Base-by-base conservation (phyloP, 2,797 vertebrate species). In the Leucoraja ocellata region DNA sequence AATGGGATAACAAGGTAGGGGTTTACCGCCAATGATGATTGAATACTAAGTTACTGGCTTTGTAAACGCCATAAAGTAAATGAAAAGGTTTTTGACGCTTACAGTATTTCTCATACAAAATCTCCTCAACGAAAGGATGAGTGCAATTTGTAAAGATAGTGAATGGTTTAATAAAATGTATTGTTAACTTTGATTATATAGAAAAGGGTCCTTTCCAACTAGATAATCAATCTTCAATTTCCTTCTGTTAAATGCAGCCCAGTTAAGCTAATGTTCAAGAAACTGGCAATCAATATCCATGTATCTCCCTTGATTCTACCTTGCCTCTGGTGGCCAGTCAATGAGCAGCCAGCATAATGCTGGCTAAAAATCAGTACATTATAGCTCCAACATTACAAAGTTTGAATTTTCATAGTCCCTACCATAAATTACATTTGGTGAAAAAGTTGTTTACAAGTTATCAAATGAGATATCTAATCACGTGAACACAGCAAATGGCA, bases 1-100 rank as follows among this genome's bases (percentile, higher is more conserved):
- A 91, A 63, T 91, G 65, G 61, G 86, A 68, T 71, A 91, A 91
- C 68, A 68, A 28, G 86, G n/a, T 68, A 68, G 63, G 32, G 32
- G 63, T 68, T 36, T 13, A 91, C n/a, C 65, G 71, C 71, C 16
- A 91, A 91, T 91, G 71, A 91, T 36, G 39, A 68, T 39, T 91
- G 21, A 91, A 39, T 91, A 39, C 65, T 71, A 25, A 61, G 18
- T 91, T 71, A 71, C 63, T 91, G 63, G 16, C 65, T 68, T 71
- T 91, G 86, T 91, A 91, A 71, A 71, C 65, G 36, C 36, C 36
- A 39, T 73, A 91, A 46, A 25, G 65, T 65, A 91, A 32, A 25
- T 73, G 36, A 91, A 91, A 73, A 91, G 65, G 32, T 11, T 73
- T 91, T 21, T 6, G 36, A 18, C 68, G 68, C 32, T 91, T 32